A percentile compares a stretch with the other conserved stretches of the same genome.
phyloP scores from a whole-genome alignment of 92 coral and sea anemone species.

The Umimayanthus kanabou region DNA sequence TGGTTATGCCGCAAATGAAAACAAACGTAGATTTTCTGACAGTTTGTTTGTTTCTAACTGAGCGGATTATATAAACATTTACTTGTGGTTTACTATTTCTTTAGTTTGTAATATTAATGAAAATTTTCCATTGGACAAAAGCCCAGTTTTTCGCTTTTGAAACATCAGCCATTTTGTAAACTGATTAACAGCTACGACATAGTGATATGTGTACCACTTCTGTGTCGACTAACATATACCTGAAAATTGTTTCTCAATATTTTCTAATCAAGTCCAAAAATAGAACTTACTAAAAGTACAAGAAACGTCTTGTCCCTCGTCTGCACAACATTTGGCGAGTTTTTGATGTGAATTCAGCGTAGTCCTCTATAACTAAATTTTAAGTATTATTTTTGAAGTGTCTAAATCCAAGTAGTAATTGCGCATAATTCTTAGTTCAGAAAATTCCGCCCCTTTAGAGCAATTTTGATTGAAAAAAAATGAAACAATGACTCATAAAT shows the following conservation, averaged over 20 bases:
- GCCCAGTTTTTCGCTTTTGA: neutral
- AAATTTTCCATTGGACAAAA: conserved; percentile 13
- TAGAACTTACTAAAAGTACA: neutral
- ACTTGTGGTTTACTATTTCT: conserved; percentile 26
- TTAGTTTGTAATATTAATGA: conserved; percentile 16
- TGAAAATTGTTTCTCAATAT: neutral
- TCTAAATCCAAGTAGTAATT: neutral
- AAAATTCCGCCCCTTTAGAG: neutral
- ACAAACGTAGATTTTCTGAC: conserved; percentile 1
- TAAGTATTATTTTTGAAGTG: neutral
- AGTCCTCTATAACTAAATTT: too few species aligned
- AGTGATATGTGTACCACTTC: neutral
- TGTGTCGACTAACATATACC: neutral
- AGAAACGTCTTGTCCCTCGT: neutral
- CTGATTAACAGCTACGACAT: neutral
- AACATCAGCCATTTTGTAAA: neutral
- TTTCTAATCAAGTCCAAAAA: neutral
- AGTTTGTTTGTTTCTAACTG: conserved; percentile 15
- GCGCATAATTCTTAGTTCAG: neutral
- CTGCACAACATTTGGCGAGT: too few species aligned
- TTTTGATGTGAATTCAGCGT: neutral
- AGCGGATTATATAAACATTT: neutral
- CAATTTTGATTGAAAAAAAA: neutral
- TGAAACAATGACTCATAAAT: neutral
- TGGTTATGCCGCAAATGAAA: neutral